These are phyloP conservation scores for Encarsia formosa DNA, from an alignment of 2,888 invertebrate genomes.

Conservation along the genomic window DNA sequence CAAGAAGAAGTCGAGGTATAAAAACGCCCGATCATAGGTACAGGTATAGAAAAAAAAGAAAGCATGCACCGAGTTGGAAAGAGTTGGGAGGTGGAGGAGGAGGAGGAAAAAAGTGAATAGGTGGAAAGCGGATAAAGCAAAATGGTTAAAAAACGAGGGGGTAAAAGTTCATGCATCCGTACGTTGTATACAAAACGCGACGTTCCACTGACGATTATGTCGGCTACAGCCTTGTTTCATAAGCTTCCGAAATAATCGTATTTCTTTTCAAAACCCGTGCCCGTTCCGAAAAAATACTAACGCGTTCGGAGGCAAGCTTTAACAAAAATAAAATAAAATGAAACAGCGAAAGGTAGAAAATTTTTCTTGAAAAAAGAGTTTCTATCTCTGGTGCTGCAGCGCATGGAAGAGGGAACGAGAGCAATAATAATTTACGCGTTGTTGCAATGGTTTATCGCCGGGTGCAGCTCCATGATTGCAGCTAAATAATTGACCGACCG, in stretches of 20 bases:
- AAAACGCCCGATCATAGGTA: background rate
- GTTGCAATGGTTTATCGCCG: no score
- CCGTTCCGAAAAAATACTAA: background rate
- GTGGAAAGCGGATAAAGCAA: background rate
- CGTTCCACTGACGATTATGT: slow-evolving; percentile 20
- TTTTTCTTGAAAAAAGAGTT: no score
- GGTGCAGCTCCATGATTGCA: no score
- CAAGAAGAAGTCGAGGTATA: slow-evolving; percentile 3
- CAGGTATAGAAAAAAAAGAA: background rate
- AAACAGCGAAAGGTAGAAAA: background rate
- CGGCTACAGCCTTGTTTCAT: slow-evolving; percentile 21
- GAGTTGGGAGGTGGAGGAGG: background rate
- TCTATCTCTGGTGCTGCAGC: no score
- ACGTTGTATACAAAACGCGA: background rate
- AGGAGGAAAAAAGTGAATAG: background rate
- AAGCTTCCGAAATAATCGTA: slow-evolving; percentile 23
- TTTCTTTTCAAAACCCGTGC: slow-evolving; percentile 13
- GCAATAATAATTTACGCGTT: no score
- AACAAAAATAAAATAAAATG: background rate
- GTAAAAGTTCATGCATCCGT: background rate
- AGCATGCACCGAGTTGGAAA: background rate
- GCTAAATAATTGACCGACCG: no score
- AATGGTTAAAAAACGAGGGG: slow-evolving; percentile 5
- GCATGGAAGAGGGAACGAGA: no score
- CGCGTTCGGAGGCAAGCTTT: no score